phyloP scores from a whole-genome alignment of 2,888 invertebrate species.

The Matsumyia berberina region DNA sequence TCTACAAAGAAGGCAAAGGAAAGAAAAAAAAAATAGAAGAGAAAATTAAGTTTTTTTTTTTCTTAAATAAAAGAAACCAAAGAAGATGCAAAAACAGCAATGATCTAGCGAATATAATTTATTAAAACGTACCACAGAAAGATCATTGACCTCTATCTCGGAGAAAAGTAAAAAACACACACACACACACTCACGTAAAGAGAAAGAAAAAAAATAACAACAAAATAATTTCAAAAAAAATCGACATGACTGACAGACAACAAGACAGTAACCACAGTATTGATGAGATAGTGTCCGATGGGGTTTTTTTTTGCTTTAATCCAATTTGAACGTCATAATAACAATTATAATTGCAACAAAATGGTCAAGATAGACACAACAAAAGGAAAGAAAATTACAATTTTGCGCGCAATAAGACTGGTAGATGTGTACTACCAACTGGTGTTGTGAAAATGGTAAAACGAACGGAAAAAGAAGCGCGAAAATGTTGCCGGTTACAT shows the following conservation, averaged over 20 bases:
- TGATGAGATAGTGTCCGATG: slow-evolving; percentile 18
- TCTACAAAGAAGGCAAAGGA: no score
- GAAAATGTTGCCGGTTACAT: slow-evolving; percentile 4
- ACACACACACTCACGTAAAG: slow-evolving; percentile 34
- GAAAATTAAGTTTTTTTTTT: slow-evolving; percentile 36
- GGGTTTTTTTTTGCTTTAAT: slow-evolving; percentile 35
- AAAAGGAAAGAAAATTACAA: background rate
- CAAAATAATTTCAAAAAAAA: slow-evolving; percentile 28
- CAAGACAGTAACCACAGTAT: slow-evolving; percentile 18
- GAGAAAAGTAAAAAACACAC: slow-evolving; percentile 52
- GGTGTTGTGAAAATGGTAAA: background rate
- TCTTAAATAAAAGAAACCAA: slow-evolving; percentile 55
- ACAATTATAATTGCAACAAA: slow-evolving; percentile 68
- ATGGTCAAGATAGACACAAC: slow-evolving; percentile 25
- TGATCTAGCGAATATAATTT: slow-evolving; percentile 60
- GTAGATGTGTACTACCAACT: background rate
- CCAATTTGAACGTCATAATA: slow-evolving; percentile 55
- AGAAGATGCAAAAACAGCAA: slow-evolving; percentile 61
- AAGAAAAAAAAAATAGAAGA: slow-evolving; percentile 24
- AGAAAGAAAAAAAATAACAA: slow-evolving; percentile 56
- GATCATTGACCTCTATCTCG: slow-evolving; percentile 69
- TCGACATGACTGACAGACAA: slow-evolving; percentile 16
- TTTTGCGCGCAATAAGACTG: slow-evolving; percentile 13
- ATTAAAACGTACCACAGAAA: slow-evolving; percentile 63
- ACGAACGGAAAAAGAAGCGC: slow-evolving; percentile 2